Conservation (phyloP, 2,113 vertebrate genomes). For the Apus apus region DNA sequence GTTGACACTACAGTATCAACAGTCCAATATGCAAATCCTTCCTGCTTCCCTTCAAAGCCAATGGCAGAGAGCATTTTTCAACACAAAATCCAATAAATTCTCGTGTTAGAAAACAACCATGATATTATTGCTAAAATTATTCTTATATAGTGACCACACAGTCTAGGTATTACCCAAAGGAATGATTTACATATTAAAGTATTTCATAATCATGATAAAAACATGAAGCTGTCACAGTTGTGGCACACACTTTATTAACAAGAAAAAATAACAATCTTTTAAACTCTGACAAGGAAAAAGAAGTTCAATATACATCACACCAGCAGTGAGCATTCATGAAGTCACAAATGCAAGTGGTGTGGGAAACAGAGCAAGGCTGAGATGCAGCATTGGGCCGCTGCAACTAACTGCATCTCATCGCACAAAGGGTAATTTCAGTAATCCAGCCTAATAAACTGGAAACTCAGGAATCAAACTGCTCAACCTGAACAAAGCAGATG, state of each 20-base stretch:
- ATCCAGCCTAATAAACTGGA: neutral
- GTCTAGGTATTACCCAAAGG: neutral
- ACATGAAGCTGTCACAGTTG: neutral
- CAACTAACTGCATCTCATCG: neutral
- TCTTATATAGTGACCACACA: neutral
- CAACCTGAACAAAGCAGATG: neutral
- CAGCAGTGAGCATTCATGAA: neutral
- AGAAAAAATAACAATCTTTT: neutral
- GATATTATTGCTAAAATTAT: neutral
- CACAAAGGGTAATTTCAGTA: neutral
- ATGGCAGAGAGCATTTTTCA: neutral
- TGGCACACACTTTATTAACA: neutral
- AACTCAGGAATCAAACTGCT: neutral
- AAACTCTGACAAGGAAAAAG: neutral
- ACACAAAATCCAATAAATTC: neutral
- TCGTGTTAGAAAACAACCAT: neutral
- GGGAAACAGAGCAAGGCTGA: neutral
- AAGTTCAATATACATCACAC: neutral
- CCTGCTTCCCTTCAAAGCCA: neutral
- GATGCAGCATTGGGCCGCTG: rapidly evolving
- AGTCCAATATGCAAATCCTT: neutral
- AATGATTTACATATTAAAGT: neutral
- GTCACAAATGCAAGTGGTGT: neutral
- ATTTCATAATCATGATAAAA: neutral
- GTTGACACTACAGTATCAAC: neutral